Percentiles rank a stretch among this genome's conserved stretches.
These are phyloP conservation scores for Spilosoma lubricipeda DNA, from an alignment of 2,888 invertebrate genomes.

Conservation along the genomic window DNA sequence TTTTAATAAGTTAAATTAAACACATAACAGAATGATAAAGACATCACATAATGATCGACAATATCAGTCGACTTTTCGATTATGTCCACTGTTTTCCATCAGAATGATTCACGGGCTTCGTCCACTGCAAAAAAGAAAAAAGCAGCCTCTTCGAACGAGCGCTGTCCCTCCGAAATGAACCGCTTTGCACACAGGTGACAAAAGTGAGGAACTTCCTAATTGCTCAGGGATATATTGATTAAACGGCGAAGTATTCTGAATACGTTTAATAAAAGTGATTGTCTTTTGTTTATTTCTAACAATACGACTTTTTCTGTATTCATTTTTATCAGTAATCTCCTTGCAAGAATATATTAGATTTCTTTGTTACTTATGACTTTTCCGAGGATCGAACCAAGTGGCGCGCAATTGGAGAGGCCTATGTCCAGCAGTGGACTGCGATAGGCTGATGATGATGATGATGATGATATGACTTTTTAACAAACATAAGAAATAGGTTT, in stretches of 20 bases:
- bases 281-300: background rate
- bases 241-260: conserved; percentile 1
- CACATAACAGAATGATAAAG: no score
- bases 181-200: conserved; percentile 20
- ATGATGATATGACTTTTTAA: no score
- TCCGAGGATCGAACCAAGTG: no score
- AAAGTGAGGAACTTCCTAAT: conserved; percentile 20
- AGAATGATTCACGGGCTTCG: conserved; percentile 23
- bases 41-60: background rate
- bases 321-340: no score
- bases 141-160: conserved; percentile 13
- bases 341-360: no score
- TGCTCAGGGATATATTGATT: background rate
- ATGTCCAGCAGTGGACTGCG: no score
- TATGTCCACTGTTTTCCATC: conserved; percentile 33
- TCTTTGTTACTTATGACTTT: no score
- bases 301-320: background rate
- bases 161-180: conserved; percentile 25
- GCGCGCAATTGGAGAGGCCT: no score
- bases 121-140: conserved; percentile 26
- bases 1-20: background rate
- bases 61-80: conserved; percentile 23
- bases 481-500: no score
- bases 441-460: no score
- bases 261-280: background rate